These are phyloP conservation scores for Anseranas semipalmata DNA, from an alignment of 2,113 vertebrate species.

Conservation along the genomic window DNA sequence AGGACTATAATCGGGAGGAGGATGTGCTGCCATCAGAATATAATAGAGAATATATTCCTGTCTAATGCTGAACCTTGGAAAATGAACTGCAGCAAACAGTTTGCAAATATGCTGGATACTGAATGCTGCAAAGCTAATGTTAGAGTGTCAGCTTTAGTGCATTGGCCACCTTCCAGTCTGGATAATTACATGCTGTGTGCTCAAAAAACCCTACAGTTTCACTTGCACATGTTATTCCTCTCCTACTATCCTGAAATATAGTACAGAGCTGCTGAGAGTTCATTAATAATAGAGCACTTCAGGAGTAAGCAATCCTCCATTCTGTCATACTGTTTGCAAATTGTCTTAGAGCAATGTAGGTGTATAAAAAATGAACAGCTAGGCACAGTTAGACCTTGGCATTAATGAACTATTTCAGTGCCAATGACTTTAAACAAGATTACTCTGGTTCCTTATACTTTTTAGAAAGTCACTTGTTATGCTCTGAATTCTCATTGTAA, in stretches of 20 bases:
- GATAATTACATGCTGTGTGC: conserved; percentile 31
- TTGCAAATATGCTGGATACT: conserved; percentile 11
- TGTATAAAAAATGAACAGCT: neutral
- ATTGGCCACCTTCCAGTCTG: conserved; percentile 46
- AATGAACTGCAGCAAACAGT: neutral
- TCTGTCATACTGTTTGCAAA: conserved; percentile 17
- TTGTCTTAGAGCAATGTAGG: neutral
- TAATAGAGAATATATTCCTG: neutral
- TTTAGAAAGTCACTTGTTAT: neutral
- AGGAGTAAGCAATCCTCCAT: neutral
- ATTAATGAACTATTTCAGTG: neutral
- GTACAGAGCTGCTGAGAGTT: neutral
- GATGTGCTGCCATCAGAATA: neutral
- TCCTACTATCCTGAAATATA: neutral
- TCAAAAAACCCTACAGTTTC: conserved; percentile 32
- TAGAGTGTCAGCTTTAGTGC: neutral
- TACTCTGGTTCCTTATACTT: neutral
- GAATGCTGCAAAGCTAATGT: conserved; percentile 2
- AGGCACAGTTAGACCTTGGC: neutral
- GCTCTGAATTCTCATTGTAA: conserved; percentile 4
- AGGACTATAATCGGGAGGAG: neutral
- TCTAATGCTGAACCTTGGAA: neutral
- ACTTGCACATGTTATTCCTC: conserved; percentile 3
- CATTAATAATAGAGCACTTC: neutral
- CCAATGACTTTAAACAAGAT: neutral